Evolutionary conservation across 2,888 invertebrate genomes (phyloP).

Genomic region (Drosophila parthenogenetica): DNA sequence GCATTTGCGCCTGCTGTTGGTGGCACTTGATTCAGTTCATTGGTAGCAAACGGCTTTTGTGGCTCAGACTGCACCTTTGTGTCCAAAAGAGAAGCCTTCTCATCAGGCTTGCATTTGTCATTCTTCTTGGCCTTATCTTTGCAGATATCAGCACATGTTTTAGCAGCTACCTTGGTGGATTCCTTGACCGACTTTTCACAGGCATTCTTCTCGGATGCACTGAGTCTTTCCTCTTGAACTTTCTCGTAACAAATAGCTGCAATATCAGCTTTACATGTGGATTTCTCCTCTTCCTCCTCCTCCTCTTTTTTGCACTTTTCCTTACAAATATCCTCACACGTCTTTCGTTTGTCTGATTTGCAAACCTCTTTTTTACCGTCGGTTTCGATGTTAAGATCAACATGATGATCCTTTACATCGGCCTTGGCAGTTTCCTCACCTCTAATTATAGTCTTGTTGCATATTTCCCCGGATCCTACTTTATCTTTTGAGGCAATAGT

Average conservation of each 20-base stretch:
- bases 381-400: constrained; percentile 26
- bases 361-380: neutral
- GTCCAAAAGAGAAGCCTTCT: neutral
- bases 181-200: neutral
- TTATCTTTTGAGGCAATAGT: neutral
- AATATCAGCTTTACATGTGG: no score
- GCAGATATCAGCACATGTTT: neutral
- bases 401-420: constrained; percentile 58
- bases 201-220: constrained; percentile 1
- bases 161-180: neutral
- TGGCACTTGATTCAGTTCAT: constrained; percentile 4
- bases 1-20: neutral
- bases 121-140: neutral
- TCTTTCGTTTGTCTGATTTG: neutral
- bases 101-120: neutral
- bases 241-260: neutral
- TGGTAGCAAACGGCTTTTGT: neutral
- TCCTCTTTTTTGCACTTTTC: neutral
- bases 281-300: neutral
- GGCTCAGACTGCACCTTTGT: neutral
- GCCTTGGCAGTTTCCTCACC: constrained; percentile 33
- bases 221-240: neutral
- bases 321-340: neutral
- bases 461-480: constrained; percentile 38
- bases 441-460: constrained; percentile 61